Evolutionary conservation across 53 echinoderm and acorn worm species (phyloP).

Genomic region (Zoroaster sp.): DNA sequence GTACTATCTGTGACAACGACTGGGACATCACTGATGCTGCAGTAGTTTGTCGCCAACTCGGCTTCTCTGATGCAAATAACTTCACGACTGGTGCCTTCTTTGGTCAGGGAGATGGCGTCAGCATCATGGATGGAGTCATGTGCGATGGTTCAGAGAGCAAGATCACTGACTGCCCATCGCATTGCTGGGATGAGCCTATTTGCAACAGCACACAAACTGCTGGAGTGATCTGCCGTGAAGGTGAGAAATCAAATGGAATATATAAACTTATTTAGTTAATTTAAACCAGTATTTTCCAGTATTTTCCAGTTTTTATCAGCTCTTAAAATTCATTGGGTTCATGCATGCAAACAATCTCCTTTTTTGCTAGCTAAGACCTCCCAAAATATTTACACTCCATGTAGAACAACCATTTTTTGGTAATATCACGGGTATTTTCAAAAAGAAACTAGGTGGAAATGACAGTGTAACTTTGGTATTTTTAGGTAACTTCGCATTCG

Average conservation of each 20-base stretch:
- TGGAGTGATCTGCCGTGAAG: constrained; percentile 32
- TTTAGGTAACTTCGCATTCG: no score
- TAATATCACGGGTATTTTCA: no score
- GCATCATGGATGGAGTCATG: constrained; percentile 5
- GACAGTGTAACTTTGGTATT: no score
- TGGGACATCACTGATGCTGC: constrained; percentile 29
- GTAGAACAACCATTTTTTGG: no score
- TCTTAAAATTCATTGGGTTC: no score
- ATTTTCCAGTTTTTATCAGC: no score
- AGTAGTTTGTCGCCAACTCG: constrained; percentile 23
- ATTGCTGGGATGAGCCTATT: constrained; percentile 21
- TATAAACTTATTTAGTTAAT: no score
- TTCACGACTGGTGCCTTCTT: constrained; percentile 8
- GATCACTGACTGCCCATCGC: constrained; percentile 23
- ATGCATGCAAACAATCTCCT: no score
- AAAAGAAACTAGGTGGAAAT: no score
- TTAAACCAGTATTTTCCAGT: no score
- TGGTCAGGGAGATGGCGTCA: constrained; percentile 6
- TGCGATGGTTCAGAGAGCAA: constrained; percentile 26
- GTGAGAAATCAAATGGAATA: not conserved
- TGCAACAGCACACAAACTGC: constrained; percentile 39
- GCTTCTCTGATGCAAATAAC: not conserved
- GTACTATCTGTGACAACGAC: constrained; percentile 36
- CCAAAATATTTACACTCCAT: no score
- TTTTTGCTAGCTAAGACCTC: no score